Conservation (phyloP, 2,888 invertebrate genomes). For the Lasioglossum oenotherae region DNA sequence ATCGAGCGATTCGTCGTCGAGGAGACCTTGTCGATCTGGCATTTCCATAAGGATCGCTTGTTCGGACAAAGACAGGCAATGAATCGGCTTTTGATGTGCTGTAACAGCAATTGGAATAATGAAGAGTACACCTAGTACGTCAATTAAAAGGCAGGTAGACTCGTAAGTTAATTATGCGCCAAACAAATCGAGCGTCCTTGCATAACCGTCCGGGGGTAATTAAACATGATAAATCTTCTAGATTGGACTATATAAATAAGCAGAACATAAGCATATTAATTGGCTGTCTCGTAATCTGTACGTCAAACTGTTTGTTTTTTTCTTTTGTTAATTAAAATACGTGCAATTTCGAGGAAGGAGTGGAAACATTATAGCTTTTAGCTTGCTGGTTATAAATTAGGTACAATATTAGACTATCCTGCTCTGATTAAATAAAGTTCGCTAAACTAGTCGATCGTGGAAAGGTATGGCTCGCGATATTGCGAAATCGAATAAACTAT, state of each 20-base stretch:
- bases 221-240: not conserved
- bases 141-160: not conserved
- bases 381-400: not conserved
- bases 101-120: not conserved
- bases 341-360: no score
- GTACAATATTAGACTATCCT: not conserved
- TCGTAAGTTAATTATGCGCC: not conserved
- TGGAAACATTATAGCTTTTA: not conserved
- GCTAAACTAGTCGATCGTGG: not conserved
- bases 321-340: not conserved
- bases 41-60: not conserved
- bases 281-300: not conserved
- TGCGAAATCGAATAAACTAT: not conserved
- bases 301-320: not conserved
- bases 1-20: not conserved
- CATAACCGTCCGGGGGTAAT: not conserved
- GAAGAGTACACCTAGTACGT: not conserved
- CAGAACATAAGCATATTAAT: not conserved
- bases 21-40: not conserved
- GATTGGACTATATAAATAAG: not conserved
- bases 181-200: not conserved
- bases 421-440: not conserved
- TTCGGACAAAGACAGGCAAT: not conserved
- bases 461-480: not conserved
- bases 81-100: not conserved